A percentile compares a stretch with the other conserved stretches of the same genome.
Conservation (phyloP, 2,888 invertebrate species). For the Augiades crinisus region DNA sequence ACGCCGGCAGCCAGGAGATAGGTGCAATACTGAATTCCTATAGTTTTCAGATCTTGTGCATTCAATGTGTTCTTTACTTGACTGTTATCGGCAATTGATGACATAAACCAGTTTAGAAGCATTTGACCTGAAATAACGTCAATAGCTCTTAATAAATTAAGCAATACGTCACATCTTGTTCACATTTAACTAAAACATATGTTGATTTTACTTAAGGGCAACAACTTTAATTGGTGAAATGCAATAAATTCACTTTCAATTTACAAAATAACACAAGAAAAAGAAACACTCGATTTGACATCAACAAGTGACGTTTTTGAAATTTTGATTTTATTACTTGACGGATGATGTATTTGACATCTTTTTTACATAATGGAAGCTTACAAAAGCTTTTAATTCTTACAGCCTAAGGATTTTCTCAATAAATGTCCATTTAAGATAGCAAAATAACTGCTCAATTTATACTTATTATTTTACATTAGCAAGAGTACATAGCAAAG, state of each 20-base stretch:
- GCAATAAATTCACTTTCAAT: not conserved
- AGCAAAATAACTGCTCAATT: too few relatives aligned
- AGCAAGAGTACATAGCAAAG: too few relatives aligned
- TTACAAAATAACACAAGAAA: too few relatives aligned
- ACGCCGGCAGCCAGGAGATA: conserved; percentile 94
- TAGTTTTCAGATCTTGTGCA: conserved; percentile 86
- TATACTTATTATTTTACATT: too few relatives aligned
- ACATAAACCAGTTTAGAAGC: conserved; percentile 94
- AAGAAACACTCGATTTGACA: not conserved
- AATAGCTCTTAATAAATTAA: not conserved
- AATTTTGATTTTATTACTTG: not conserved
- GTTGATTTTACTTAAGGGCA: not conserved
- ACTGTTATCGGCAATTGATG: conserved; percentile 87
- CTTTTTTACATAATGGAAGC: not conserved
- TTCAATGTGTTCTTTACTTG: conserved; percentile 83
- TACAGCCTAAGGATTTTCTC: too few relatives aligned
- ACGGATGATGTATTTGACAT: not conserved
- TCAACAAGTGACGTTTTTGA: too few relatives aligned
- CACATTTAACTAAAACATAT: not conserved
- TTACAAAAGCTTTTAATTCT: too few relatives aligned
- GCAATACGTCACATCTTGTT: not conserved
- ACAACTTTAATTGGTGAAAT: too few relatives aligned
- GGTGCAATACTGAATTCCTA: conserved; percentile 92
- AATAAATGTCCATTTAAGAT: too few relatives aligned
- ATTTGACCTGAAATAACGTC: conserved; percentile 88